Conservation (phyloP, 2,113 vertebrate genomes). For the Sorex araneus region DNA sequence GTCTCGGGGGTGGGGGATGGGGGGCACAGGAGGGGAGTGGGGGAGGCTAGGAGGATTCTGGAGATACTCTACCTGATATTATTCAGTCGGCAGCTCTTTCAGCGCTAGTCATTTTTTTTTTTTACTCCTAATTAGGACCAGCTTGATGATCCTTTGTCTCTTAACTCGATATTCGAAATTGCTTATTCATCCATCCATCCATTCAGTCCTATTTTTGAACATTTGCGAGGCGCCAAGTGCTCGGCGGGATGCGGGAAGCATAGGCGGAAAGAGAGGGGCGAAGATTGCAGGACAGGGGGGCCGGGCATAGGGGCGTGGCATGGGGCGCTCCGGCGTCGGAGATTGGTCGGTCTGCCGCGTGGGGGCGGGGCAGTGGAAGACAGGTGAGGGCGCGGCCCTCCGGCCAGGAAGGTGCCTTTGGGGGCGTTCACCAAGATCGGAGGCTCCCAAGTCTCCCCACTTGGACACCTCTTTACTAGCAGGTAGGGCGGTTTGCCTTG, state of each 20-base stretch:
- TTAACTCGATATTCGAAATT: background rate
- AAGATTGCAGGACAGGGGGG: too few relatives aligned
- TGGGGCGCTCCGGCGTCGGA: too few relatives aligned
- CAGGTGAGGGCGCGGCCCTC: too few relatives aligned
- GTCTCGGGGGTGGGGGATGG: too few relatives aligned
- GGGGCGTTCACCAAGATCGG: too few relatives aligned
- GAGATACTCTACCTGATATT: background rate
- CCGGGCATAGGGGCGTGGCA: too few relatives aligned
- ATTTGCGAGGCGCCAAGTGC: background rate
- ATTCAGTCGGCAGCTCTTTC: slow-evolving; percentile 11
- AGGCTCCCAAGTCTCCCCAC: background rate
- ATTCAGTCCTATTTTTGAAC: slow-evolving; percentile 25
- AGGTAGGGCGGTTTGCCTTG: too few relatives aligned
- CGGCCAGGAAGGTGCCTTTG: too few relatives aligned
- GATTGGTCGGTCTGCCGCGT: too few relatives aligned
- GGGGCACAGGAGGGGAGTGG: too few relatives aligned
- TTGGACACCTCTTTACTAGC: background rate
- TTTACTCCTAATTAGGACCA: background rate
- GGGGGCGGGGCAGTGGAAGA: too few relatives aligned
- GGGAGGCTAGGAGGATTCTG: background rate
- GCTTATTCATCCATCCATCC: background rate
- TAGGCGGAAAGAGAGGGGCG: too few relatives aligned
- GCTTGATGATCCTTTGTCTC: slow-evolving; percentile 54
- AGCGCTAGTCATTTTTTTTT: slow-evolving; percentile 4
- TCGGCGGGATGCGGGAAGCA: background rate